A percentile compares a stretch with the other conserved stretches of the same genome.
Conservation (phyloP, 2,888 invertebrate genomes). For the Bruchidius siliquastri region DNA sequence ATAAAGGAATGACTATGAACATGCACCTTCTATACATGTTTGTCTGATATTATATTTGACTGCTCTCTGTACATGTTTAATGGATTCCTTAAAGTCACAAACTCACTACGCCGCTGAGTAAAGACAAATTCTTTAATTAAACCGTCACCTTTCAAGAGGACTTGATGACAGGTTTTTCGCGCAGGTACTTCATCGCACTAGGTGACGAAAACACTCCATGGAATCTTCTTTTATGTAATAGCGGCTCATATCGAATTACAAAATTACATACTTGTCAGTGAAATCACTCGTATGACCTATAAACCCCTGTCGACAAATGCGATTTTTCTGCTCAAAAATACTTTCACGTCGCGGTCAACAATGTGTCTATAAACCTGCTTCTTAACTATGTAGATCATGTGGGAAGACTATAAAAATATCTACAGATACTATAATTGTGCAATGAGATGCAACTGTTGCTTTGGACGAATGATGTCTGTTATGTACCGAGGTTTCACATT, state of each 20-base stretch:
- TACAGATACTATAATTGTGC: neutral
- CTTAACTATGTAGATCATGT: neutral
- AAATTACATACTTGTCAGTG: neutral
- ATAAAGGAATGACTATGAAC: too few species aligned
- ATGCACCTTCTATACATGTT: too few species aligned
- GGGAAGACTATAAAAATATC: neutral
- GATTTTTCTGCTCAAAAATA: neutral
- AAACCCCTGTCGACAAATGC: neutral
- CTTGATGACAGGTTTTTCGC: neutral
- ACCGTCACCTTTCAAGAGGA: neutral
- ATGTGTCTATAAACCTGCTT: neutral
- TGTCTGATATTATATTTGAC: too few species aligned
- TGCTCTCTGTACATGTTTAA: too few species aligned
- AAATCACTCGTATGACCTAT: neutral
- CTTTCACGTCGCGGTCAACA: neutral
- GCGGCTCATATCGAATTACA: neutral
- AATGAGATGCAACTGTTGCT: neutral
- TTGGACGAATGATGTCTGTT: too few species aligned
- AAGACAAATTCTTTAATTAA: neutral
- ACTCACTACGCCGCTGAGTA: too few species aligned
- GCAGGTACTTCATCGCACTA: neutral
- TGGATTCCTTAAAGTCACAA: too few species aligned
- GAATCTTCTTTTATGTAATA: neutral
- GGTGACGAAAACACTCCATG: neutral
- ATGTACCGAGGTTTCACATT: too few species aligned